Evolutionary conservation across 2,797 vertebrate species (phyloP).

Genomic region (Scolopax rusticola): DNA sequence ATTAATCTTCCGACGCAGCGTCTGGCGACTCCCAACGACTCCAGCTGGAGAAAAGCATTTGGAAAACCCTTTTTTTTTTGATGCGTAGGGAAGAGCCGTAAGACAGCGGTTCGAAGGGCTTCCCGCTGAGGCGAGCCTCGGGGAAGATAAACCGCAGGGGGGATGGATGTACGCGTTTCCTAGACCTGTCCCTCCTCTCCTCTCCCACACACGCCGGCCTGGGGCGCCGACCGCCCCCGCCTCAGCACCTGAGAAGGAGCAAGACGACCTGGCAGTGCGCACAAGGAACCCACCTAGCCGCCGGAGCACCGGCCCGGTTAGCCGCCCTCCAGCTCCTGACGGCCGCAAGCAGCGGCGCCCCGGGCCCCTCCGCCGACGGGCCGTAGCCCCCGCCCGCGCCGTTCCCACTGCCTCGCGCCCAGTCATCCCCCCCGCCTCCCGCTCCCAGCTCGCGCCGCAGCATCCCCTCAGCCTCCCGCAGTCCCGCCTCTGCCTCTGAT

Average conservation of each 20-base stretch:
- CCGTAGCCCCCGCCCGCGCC: accelerated
- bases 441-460: neutral
- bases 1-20: accelerated
- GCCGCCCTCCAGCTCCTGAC: accelerated
- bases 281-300: neutral
- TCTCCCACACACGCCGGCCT: neutral
- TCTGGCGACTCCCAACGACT: neutral
- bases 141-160: neutral
- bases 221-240: neutral
- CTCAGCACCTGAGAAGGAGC: neutral
- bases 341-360: neutral
- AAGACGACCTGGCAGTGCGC: no score
- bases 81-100: neutral
- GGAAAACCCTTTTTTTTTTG: neutral
- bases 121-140: neutral
- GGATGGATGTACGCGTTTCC: accelerated
- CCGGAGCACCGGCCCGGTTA: neutral
- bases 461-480: neutral
- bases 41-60: neutral
- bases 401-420: neutral
- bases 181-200: neutral
- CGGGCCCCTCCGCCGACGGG: accelerated
- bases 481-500: constrained; percentile 61
- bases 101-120: neutral
- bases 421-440: no score